These are phyloP conservation scores for Brachionus rubens DNA, from an alignment of 1,140 invertebrate species.

Conservation along the genomic window DNA sequence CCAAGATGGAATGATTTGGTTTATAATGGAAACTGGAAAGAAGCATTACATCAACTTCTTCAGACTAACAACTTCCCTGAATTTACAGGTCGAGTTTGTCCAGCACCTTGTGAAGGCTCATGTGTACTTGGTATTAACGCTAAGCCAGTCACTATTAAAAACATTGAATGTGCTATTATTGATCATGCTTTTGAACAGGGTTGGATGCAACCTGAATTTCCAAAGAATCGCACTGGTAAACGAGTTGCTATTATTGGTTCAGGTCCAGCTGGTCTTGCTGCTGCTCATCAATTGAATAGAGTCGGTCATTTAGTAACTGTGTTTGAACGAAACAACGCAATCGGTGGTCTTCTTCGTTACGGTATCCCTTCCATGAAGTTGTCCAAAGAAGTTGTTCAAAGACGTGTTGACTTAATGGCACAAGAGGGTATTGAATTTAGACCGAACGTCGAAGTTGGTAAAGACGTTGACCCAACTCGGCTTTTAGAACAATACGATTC, in stretches of 20 bases:
- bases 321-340: slow-evolving; percentile 89
- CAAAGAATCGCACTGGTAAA: slow-evolving; percentile 73
- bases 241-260: slow-evolving; percentile 88
- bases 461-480: slow-evolving; percentile 72
- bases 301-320: slow-evolving; percentile 82
- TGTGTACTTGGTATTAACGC: slow-evolving; percentile 80
- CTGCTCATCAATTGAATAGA: slow-evolving; percentile 95
- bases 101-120: slow-evolving; percentile 95
- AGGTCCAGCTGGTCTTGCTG: slow-evolving; percentile 88
- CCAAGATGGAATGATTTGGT: slow-evolving; percentile 98
- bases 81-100: slow-evolving; percentile 95
- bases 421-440: slow-evolving; percentile 88
- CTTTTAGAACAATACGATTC: slow-evolving; percentile 76
- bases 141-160: slow-evolving; percentile 95
- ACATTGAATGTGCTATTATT: slow-evolving; percentile 97
- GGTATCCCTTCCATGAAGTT: slow-evolving; percentile 98
- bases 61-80: slow-evolving; percentile 99
- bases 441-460: slow-evolving; percentile 83
- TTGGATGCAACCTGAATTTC: slow-evolving; percentile 82
- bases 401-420: slow-evolving; percentile 78
- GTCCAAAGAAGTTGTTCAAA: slow-evolving; percentile 79
- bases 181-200: slow-evolving; percentile 95
- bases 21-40: slow-evolving; percentile 89
- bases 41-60: slow-evolving; percentile 87
- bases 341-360: slow-evolving; percentile 91